Conservation (phyloP, 2,888 invertebrate genomes). For the Lasioglossum lativentre region DNA sequence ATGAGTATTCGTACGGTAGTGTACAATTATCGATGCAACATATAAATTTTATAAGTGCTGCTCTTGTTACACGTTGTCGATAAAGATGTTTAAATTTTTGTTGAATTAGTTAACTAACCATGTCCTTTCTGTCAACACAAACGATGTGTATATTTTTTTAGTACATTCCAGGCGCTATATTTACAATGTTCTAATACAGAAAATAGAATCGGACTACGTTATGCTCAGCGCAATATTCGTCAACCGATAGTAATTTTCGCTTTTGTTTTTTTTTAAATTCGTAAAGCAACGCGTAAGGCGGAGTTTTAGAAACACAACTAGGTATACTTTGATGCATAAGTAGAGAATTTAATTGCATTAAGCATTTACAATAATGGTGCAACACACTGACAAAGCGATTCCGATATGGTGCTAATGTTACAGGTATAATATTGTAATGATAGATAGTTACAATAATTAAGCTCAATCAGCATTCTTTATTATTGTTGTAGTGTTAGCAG, state of each 20-base stretch:
- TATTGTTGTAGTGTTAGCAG: conserved; percentile 47
- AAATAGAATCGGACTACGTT: background rate
- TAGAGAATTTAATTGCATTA: conserved; percentile 29
- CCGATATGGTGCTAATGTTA: conserved; percentile 74
- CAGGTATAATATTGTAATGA: conserved; percentile 63
- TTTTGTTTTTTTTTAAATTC: background rate
- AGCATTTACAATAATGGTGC: conserved; percentile 28
- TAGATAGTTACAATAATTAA: conserved; percentile 62
- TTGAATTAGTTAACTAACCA: background rate
- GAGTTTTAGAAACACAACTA: conserved; percentile 26
- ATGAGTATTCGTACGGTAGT: background rate
- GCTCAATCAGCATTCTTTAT: conserved; percentile 52
- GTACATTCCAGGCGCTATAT: conserved; percentile 7
- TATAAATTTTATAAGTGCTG: background rate
- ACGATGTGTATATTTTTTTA: conserved; percentile 10
- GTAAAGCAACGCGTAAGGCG: conserved; percentile 20
- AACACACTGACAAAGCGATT: conserved; percentile 65
- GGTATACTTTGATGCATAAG: conserved; percentile 15
- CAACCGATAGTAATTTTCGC: background rate
- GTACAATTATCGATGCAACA: background rate
- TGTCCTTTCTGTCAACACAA: background rate
- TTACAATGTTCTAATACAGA: background rate
- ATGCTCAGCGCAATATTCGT: background rate
- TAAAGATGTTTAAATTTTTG: background rate
- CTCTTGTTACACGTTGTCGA: background rate